These are phyloP conservation scores for Jaculus jaculus DNA, from an alignment of 2,113 vertebrate genomes.

Conservation along the genomic window DNA sequence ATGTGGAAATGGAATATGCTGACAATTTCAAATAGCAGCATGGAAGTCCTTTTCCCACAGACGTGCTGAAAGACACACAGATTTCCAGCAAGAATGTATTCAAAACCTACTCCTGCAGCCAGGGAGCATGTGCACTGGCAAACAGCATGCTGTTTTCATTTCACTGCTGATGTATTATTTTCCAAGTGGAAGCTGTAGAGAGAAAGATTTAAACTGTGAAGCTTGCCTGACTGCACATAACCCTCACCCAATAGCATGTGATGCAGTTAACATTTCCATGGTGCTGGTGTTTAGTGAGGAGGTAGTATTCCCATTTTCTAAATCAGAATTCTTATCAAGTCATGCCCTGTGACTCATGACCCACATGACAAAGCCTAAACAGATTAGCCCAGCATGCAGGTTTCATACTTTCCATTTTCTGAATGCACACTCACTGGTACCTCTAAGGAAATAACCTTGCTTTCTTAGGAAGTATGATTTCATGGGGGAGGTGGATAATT, in stretches of 20 bases:
- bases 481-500: not conserved
- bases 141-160: not conserved
- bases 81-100: not conserved
- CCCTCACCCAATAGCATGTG: not conserved
- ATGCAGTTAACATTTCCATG: not conserved
- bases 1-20: not conserved
- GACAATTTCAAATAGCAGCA: not conserved
- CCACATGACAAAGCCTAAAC: not conserved
- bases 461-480: not conserved
- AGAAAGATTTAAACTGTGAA: constrained; percentile 34
- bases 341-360: not conserved
- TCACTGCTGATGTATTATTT: not conserved
- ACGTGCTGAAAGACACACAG: not conserved
- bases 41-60: not conserved
- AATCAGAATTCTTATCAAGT: constrained; percentile 12
- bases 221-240: constrained; percentile 19
- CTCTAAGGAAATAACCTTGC: not conserved
- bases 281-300: not conserved
- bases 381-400: not conserved
- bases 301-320: not conserved
- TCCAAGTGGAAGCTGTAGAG: not conserved
- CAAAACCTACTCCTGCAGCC: not conserved
- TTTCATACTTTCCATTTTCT: not conserved
- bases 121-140: not conserved
- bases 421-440: not conserved